A percentile compares a stretch with the other conserved stretches of the same genome.
Conservation (phyloP, 1,140 invertebrate species). For the Battus philenor region DNA sequence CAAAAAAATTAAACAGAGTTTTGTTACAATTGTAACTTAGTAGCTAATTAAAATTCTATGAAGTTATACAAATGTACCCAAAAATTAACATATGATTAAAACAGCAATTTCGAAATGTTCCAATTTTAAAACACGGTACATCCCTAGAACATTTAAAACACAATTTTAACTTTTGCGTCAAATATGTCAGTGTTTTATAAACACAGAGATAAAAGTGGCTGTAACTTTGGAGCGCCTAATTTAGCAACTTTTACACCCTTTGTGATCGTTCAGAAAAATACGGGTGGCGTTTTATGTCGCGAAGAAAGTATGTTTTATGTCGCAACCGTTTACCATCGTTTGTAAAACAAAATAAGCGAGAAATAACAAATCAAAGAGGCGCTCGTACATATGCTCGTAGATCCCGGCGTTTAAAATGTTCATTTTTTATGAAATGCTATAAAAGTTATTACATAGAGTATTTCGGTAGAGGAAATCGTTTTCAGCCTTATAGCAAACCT, state of each 20-base stretch:
- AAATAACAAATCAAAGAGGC: not conserved
- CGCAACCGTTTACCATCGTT: constrained; percentile 10
- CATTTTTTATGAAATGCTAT: not conserved
- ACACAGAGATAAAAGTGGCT: constrained; percentile 10
- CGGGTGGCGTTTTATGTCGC: constrained; percentile 14
- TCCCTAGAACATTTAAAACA: constrained; percentile 2
- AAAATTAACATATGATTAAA: no score
- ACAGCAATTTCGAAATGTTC: no score
- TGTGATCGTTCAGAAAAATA: constrained; percentile 16
- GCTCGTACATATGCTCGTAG: not conserved
- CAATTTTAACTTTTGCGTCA: constrained; percentile 10
- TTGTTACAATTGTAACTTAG: no score
- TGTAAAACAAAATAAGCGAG: constrained; percentile 11
- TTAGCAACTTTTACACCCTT: constrained; percentile 16
- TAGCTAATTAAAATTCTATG: no score
- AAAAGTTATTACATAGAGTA: not conserved
- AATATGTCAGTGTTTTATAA: constrained; percentile 15
- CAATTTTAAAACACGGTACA: no score
- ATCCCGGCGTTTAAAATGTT: not conserved
- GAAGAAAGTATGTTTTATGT: constrained; percentile 16
- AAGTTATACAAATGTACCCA: no score
- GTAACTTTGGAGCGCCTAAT: constrained; percentile 17
- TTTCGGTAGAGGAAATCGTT: no score
- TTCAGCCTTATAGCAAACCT: no score
- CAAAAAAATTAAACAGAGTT: no score